These are phyloP conservation scores for Odontocolon sp. DNA, from an alignment of 2,888 invertebrate genomes.

Conservation along the genomic window DNA sequence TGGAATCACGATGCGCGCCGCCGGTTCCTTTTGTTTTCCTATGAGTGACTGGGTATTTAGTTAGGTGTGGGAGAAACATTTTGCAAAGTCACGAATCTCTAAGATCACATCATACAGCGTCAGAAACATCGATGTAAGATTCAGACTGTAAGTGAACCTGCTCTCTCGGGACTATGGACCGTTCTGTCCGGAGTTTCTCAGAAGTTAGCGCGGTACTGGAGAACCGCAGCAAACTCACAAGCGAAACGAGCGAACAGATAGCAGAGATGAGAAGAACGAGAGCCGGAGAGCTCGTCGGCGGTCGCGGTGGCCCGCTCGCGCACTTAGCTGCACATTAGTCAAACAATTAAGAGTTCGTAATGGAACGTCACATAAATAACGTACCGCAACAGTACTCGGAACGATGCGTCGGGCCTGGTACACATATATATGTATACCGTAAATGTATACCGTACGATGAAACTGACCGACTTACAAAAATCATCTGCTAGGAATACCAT, in stretches of 20 bases:
- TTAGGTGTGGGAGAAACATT: slow-evolving; percentile 12
- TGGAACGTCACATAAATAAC: slow-evolving; percentile 79
- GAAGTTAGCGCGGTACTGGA: slow-evolving; percentile 31
- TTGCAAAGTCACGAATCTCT: slow-evolving; percentile 33
- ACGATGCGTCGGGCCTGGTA: slow-evolving; percentile 33
- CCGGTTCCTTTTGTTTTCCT: slow-evolving; percentile 24
- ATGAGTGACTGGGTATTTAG: slow-evolving; percentile 13
- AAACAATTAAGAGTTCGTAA: slow-evolving; percentile 80
- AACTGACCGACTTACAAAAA: too few species aligned
- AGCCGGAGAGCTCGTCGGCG: slow-evolving; percentile 17
- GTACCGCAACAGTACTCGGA: slow-evolving; percentile 61
- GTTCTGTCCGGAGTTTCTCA: slow-evolving; percentile 21
- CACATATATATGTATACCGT: slow-evolving; percentile 19
- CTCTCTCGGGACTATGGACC: slow-evolving; percentile 26
- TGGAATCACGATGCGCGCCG: too few species aligned
- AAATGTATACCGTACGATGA: slow-evolving; percentile 28
- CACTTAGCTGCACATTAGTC: slow-evolving; percentile 76
- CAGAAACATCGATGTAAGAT: background rate
- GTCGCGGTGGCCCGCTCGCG: slow-evolving; percentile 51
- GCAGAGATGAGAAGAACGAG: background rate
- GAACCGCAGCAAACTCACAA: slow-evolving; percentile 8
- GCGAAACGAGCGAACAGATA: background rate
- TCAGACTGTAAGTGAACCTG: slow-evolving; percentile 43
- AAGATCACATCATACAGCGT: background rate
- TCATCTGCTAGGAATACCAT: too few species aligned